These are phyloP conservation scores for Pao palembangensis DNA, from an alignment of 2,113 vertebrate genomes.

Conservation along the genomic window DNA sequence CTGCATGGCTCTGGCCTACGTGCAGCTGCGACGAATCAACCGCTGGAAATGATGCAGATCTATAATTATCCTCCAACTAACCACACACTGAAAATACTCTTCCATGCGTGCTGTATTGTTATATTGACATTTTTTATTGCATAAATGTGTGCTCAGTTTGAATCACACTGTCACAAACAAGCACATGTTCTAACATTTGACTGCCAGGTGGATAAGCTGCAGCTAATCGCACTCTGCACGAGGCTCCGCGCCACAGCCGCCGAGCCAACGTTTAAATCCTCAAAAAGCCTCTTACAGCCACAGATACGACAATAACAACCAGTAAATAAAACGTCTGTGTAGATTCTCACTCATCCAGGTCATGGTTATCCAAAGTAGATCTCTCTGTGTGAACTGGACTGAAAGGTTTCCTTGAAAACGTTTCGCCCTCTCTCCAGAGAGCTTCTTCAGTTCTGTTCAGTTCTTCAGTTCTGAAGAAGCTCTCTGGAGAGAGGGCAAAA, in stretches of 20 bases:
- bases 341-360: too few relatives aligned
- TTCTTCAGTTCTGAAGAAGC: too few relatives aligned
- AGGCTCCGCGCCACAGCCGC: conserved; percentile 24
- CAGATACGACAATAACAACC: not conserved
- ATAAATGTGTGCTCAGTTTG: not conserved
- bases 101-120: not conserved
- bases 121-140: too few relatives aligned
- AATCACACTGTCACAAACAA: not conserved
- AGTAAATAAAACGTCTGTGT: too few relatives aligned
- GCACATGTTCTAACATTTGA: conserved; percentile 49
- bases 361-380: too few relatives aligned
- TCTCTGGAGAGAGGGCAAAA: too few relatives aligned
- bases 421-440: too few relatives aligned
- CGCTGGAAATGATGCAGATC: conserved; percentile 71
- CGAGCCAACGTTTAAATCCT: conserved; percentile 26
- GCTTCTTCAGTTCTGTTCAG: too few relatives aligned
- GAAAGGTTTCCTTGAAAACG: too few relatives aligned
- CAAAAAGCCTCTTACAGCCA: conserved; percentile 52
- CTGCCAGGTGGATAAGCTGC: conserved; percentile 48
- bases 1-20: conserved; percentile 71
- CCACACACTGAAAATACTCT: not conserved
- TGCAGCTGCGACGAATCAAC: conserved; percentile 74
- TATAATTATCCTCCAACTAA: not conserved
- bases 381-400: too few relatives aligned
- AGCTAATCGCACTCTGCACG: conserved; percentile 36